Evolutionary conservation across 2,113 vertebrate species (phyloP), one percentile per base, ranked within the genome.

Genomic region (Atrichornis clamosus): DNA sequence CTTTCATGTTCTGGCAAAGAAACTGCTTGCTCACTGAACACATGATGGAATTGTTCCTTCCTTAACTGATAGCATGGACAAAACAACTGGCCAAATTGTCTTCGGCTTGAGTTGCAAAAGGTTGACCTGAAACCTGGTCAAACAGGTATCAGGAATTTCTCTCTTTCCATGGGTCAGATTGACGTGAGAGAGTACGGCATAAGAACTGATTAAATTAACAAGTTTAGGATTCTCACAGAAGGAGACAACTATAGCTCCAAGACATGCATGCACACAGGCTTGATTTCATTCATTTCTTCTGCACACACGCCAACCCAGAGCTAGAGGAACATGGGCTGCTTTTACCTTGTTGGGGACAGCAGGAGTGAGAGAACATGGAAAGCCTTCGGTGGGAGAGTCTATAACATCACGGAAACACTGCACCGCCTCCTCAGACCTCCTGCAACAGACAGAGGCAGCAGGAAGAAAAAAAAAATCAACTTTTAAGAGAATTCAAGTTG

Each of bases 271-370:
- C 23, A 76, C 64, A 55, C 0, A 0, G 87, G 60, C 23, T 65
- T 56, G 33, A 35, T 55, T 81, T 82, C 62, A 50, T 33, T 24
- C 41, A 50, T 22, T 42, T 67, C 59, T 75, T 60, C 28, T 81
- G 15, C 53, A 46, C 26, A n/a, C 27, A 53, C 32, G 37, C 30
- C 41, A 81, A 13, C 16, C 15, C 50, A 20, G 10, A 80, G 65
- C 20, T 28, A 67, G 63, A 70, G 41, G 28, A 84, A 60, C 1
- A 1, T 7, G 17, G 47, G 26, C 28, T 37, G 56, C n/a, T 92
- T 97, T 96, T 97, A 99, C 98, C 98, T 98, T 99, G 91, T 98
- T 98, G 86, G 92, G 97, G 81, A 97, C 87, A 95, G 97, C 94
- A 46, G 98, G 70, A 75, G 97, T 46, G n/a, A 97, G 82, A 59